Base-by-base conservation (phyloP, 2,888 invertebrate genomes). In the Fragum sueziense region DNA sequence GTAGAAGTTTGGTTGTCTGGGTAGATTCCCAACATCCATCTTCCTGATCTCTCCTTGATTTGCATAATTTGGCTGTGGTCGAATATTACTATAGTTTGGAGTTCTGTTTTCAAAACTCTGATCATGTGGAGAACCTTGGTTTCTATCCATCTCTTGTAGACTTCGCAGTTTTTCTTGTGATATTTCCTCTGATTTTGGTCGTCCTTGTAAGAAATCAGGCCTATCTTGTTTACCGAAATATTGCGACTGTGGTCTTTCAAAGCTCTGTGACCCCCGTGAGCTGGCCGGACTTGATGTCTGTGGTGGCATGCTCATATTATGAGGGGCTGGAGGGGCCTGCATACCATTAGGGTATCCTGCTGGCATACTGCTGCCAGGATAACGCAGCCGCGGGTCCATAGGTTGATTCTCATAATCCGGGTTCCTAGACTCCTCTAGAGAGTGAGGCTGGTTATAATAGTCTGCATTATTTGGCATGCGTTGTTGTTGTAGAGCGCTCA, bases 341-440 rank as follows among this genome's bases (percentile, higher is more conserved):
- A 72, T 77, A 25, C 74, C 72, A 37, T 75, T 82, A 22, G 84
- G 82, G 67, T 83, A 85, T 0, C 80, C 80, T 20, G 61, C 7
- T 29, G 62, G 22, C 20, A 74, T 51, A 33, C 69, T 62, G 14
- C 73, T 54, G 33, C 73, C 69, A n/a, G 47, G 77, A 68, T 77
- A 80, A 22, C 84, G 77, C 37, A 85, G 14, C 41, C 82, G 73
- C 2, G 88, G 85, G 51, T 86, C 86, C 9, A 87, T 61, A 7
- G 90, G 90, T 70, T 91, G 90, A 79, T 91, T 91, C 83, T 91
- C 91, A 71, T 91, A 91, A 74, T 91, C 90, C 34, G 88, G 87
- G 71, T 82, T 85, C 29, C 85, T 76, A 2, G 79, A 77, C 29
- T 87, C 86, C 34, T 83, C 84, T 31, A 86, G 74, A 25, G 76